Conservation (phyloP, 2,888 invertebrate genomes). For the Abrostola tripartita region DNA sequence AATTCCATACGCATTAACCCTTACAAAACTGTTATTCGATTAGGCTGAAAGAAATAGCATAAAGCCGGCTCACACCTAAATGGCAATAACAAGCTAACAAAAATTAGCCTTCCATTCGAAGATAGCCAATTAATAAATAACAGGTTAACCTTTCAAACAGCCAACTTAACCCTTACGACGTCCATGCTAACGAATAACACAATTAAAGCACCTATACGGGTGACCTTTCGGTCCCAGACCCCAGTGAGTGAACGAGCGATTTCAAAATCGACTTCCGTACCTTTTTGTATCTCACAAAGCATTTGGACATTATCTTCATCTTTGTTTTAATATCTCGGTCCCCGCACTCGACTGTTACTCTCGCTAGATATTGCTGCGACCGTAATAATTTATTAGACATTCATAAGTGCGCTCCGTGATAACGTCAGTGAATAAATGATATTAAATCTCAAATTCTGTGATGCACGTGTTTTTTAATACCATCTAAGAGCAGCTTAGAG, state of each 20-base stretch:
- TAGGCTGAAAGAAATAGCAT: no score
- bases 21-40: no score
- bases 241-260: neutral
- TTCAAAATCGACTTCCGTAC: neutral
- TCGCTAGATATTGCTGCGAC: constrained; percentile 49
- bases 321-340: constrained; percentile 47
- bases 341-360: constrained; percentile 37
- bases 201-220: constrained; percentile 1
- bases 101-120: no score
- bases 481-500: no score
- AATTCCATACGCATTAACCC: no score
- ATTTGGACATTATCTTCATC: constrained; percentile 32
- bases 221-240: neutral
- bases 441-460: constrained; percentile 39
- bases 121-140: neutral
- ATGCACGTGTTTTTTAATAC: constrained; percentile 9
- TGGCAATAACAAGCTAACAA: no score
- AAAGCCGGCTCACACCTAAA: no score
- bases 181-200: neutral
- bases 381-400: constrained; percentile 56
- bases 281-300: constrained; percentile 7
- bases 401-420: constrained; percentile 53
- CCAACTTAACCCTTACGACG: neutral
- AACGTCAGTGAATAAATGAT: constrained; percentile 59
- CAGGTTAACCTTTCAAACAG: neutral